phyloP scores from a whole-genome alignment of 2,113 vertebrate species.

The Oxygymnocypris stewartii region DNA sequence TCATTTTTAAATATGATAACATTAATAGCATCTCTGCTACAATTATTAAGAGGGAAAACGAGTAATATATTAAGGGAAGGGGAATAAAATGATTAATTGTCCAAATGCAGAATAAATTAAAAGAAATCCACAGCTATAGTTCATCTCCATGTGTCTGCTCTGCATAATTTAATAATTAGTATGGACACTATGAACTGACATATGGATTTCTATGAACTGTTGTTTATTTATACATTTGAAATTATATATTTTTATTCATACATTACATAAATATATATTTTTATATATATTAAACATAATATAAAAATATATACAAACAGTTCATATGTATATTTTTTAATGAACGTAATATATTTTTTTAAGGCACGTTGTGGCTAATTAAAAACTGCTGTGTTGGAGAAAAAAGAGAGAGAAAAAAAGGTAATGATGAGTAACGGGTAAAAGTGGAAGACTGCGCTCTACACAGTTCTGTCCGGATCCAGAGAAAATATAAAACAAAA shows the following conservation, averaged over 20 bases:
- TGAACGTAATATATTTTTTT: not conserved
- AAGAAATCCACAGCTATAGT: not conserved
- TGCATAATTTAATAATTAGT: not conserved
- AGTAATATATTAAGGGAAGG: not conserved
- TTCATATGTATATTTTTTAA: no score
- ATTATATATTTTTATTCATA: not conserved
- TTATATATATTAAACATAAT: no score
- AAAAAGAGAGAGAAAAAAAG: not conserved
- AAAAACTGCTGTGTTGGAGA: not conserved
- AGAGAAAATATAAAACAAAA: not conserved
- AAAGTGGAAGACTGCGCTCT: not conserved
- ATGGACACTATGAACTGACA: not conserved
- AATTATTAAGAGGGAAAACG: conserved; percentile 11
- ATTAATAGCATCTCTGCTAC: conserved; percentile 35
- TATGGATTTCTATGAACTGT: no score
- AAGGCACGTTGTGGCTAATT: not conserved
- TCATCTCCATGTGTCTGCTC: not conserved
- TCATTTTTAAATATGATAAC: conserved; percentile 29
- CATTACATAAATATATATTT: no score
- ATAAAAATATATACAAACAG: no score
- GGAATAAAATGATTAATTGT: not conserved
- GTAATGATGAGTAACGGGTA: not conserved
- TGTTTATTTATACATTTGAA: not conserved
- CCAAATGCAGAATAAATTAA: conserved; percentile 3
- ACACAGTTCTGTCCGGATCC: not conserved